Conservation (phyloP, 2,797 vertebrate species). For the Anguilla anguilla region DNA sequence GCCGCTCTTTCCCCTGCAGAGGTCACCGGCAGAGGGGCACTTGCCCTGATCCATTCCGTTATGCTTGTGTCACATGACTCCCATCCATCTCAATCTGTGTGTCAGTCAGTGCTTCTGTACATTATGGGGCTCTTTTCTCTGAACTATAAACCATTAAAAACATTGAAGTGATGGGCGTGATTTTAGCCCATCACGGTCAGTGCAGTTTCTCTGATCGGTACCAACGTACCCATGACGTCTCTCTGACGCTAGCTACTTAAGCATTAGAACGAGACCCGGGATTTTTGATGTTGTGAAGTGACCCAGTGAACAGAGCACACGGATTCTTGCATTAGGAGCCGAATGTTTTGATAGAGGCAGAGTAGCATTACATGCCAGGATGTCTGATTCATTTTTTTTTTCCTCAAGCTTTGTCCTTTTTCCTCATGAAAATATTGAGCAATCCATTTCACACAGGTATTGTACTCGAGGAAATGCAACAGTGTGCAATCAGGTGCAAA, state of each 20-base stretch:
- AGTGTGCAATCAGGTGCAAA: not conserved
- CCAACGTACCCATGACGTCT: not conserved
- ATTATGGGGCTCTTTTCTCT: not conserved
- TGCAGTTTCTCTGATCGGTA: not conserved
- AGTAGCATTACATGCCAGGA: not conserved
- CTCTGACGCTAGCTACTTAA: not conserved
- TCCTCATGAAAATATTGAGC: not conserved
- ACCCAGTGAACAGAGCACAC: not conserved
- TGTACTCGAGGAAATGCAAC: not conserved
- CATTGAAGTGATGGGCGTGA: not conserved
- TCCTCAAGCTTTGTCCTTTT: not conserved
- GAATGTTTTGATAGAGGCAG: not conserved
- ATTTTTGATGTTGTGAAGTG: not conserved
- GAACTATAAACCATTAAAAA: not conserved
- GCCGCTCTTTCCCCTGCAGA: slow-evolving; percentile 46
- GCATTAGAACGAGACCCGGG: not conserved
- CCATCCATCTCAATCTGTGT: slow-evolving; percentile 3
- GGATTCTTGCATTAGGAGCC: not conserved
- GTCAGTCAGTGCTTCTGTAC: not conserved
- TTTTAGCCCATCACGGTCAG: not conserved
- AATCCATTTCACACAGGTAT: not conserved
- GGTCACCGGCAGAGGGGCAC: slow-evolving; percentile 41
- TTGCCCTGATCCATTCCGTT: slow-evolving; percentile 2
- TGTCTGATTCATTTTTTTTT: not conserved
- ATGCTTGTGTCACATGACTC: slow-evolving; percentile 2